These are phyloP conservation scores for Cerceris ruficornis DNA, from an alignment of 2,888 invertebrate species.

Conservation along the genomic window DNA sequence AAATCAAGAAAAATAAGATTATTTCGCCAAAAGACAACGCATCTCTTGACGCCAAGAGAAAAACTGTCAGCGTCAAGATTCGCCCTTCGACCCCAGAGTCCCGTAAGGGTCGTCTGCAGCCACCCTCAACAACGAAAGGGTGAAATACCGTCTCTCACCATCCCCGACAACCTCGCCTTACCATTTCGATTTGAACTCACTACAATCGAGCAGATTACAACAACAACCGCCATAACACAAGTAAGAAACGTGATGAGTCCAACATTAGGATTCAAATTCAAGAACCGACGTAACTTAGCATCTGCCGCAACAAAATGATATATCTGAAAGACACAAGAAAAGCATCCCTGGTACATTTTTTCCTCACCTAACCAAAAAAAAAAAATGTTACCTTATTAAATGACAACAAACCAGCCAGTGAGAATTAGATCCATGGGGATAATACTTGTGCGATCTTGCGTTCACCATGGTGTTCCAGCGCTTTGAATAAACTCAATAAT, in stretches of 20 bases:
- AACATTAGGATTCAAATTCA: slow-evolving; percentile 69
- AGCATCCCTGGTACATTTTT: neutral
- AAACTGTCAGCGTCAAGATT: too few relatives aligned
- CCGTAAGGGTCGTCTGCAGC: too few relatives aligned
- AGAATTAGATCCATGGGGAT: slow-evolving; percentile 61
- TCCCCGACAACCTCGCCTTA: too few relatives aligned
- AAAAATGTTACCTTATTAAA: too few relatives aligned
- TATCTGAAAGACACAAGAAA: slow-evolving; percentile 63
- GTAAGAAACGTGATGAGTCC: slow-evolving; percentile 68
- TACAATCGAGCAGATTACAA: slow-evolving; percentile 63
- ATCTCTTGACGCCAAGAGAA: too few relatives aligned
- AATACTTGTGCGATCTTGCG: slow-evolving; percentile 66
- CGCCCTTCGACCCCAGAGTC: too few relatives aligned
- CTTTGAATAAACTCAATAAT: slow-evolving; percentile 62
- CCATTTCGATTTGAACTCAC: slow-evolving; percentile 60
- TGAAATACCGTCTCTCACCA: too few relatives aligned
- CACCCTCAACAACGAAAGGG: too few relatives aligned
- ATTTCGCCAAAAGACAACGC: too few relatives aligned
- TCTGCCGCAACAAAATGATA: slow-evolving; percentile 72
- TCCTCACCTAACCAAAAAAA: too few relatives aligned
- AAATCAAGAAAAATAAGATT: too few relatives aligned
- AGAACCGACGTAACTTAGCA: slow-evolving; percentile 68
- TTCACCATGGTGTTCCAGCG: slow-evolving; percentile 66
- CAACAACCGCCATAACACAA: slow-evolving; percentile 50
- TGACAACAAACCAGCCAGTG: slow-evolving; percentile 64